Percentiles rank a stretch among this genome's conserved stretches.
phyloP scores from a whole-genome alignment of 1,140 invertebrate species.

The Cotesia vestalis region DNA sequence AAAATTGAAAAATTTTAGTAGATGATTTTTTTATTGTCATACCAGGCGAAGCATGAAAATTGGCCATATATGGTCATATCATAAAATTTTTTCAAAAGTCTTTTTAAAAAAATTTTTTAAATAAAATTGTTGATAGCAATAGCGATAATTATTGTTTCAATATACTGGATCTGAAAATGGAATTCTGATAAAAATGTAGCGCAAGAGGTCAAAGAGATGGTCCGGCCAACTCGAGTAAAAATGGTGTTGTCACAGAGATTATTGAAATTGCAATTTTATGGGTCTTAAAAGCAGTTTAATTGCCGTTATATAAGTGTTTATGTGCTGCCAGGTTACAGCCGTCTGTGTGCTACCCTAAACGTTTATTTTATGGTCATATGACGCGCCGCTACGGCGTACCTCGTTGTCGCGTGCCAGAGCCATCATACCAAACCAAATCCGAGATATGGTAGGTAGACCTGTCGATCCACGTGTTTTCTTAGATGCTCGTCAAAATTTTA shows the following conservation, averaged over 20 bases:
- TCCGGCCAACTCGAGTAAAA: slow-evolving; percentile 53
- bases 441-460: slow-evolving; percentile 31
- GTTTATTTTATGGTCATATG: slow-evolving; percentile 67
- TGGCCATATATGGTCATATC: too few relatives aligned
- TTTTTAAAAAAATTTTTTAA: too few relatives aligned
- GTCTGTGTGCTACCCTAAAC: slow-evolving; percentile 62
- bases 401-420: slow-evolving; percentile 64
- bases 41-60: too few relatives aligned
- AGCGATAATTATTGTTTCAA: neutral
- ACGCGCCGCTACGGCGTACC: slow-evolving; percentile 49
- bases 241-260: slow-evolving; percentile 67
- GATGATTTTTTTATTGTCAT: too few relatives aligned
- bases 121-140: too few relatives aligned
- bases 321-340: slow-evolving; percentile 61
- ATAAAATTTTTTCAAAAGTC: too few relatives aligned
- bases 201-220: slow-evolving; percentile 39
- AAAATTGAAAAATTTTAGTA: too few relatives aligned
- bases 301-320: slow-evolving; percentile 68
- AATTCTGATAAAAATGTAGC: slow-evolving; percentile 6
- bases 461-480: slow-evolving; percentile 41
- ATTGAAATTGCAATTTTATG: slow-evolving; percentile 69
- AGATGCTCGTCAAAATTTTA: slow-evolving; percentile 15
- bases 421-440: slow-evolving; percentile 41
- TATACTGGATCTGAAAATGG: neutral
- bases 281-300: slow-evolving; percentile 68